Base-by-base conservation (phyloP, 2,888 invertebrate genomes). In the Tanypteryx hageni region DNA sequence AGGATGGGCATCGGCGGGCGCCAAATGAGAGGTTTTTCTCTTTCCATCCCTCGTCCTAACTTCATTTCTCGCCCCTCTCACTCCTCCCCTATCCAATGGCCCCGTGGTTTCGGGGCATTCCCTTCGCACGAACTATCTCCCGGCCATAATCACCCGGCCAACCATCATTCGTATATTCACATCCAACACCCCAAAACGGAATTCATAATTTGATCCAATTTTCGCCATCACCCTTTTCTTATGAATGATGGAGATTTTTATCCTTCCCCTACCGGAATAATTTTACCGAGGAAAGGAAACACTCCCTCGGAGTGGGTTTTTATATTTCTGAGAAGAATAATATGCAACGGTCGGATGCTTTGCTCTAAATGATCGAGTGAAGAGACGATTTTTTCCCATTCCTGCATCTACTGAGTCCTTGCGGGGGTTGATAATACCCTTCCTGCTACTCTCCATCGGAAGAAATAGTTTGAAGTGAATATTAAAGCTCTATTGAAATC, bases 161-260 rank as follows among this genome's bases (percentile, higher is more conserved):
- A 27, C 44, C 44, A 44, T 44, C 44, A 44, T 44, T 44, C 44
- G 44, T 44, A 44, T 44, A 44, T 76, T 76, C 76, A 22, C 76
- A 76, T 27, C 22, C 76, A 68, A 68, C n/a, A 16, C n/a, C 68
- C 13, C 0, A 11, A 68, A 68, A 68, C 27, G 27, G 76, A 76
- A 76, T 76, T 27, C 76, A 76, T 27, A 76, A 76, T 27, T 27
- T 27, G 76, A 27, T 27, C 76, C 76, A 76, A 76, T 76, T 76
- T 76, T 76, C 76, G 76, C 76, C 27, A 76, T 27, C 8, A 22
- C 76, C 68, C 76, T 27, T 27, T 27, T 76, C 27, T 27, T 76
- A 76, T 44, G 44, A 44, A 44, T 44, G 44, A 44, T 44, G 44
- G 44, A 44, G 44, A 44, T 44, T 44, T 44, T 44, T 44, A 44